phyloP scores from a whole-genome alignment of 2,888 invertebrate genomes.

The Therioaphis trifolii region DNA sequence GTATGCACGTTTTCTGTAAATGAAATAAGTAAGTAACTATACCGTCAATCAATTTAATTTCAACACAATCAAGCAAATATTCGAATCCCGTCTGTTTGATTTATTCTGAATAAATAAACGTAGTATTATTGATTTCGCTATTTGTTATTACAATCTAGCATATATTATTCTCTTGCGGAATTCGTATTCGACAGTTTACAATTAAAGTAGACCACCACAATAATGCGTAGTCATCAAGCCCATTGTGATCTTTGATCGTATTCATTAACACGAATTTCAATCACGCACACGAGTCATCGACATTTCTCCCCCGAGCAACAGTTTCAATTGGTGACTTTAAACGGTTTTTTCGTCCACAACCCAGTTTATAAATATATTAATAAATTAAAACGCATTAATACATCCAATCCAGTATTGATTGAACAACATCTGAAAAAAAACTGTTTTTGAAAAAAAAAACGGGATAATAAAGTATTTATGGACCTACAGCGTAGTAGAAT shows the following conservation, averaged over 20 bases:
- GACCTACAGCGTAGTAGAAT: neutral
- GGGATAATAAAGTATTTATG: neutral
- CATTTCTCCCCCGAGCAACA: neutral
- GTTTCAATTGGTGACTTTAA: neutral
- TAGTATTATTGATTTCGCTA: no score
- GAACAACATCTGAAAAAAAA: neutral
- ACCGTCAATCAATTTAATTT: no score
- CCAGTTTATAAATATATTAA: neutral
- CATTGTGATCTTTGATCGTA: conserved; percentile 11
- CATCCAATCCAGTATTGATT: neutral
- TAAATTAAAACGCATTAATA: neutral
- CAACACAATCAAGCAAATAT: no score
- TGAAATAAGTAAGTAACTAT: no score
- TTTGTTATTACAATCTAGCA: no score
- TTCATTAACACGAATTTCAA: conserved; percentile 36
- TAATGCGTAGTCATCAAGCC: neutral
- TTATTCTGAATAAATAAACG: no score
- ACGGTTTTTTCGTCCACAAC: neutral
- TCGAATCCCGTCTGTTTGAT: no score
- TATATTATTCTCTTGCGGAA: neutral
- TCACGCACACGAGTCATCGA: neutral
- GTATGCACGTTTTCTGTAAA: no score
- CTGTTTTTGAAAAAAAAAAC: neutral
- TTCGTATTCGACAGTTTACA: conserved; percentile 6
- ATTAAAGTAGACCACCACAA: conserved; percentile 30